These are phyloP conservation scores for Oryzias woworae DNA, from an alignment of 2,113 vertebrate genomes.

Conservation along the genomic window DNA sequence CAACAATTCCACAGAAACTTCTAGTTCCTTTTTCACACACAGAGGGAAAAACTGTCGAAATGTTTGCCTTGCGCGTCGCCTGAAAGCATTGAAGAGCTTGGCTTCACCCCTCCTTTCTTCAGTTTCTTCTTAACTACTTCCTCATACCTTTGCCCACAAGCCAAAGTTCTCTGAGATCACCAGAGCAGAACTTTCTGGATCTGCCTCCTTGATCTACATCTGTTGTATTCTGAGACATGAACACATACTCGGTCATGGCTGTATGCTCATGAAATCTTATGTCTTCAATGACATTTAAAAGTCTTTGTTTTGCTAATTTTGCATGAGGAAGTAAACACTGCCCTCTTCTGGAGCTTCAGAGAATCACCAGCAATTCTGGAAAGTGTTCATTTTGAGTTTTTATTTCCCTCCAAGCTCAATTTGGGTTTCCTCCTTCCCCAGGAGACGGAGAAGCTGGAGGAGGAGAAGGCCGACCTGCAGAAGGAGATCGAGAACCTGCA, in stretches of 20 bases:
- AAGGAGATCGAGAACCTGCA: slow-evolving; percentile 94
- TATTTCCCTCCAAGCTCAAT: neutral
- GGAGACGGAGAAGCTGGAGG: slow-evolving; percentile 97
- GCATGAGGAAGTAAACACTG: slow-evolving; percentile 38
- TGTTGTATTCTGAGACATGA: neutral
- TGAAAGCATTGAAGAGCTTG: slow-evolving; percentile 16
- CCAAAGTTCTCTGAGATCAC: slow-evolving; percentile 68
- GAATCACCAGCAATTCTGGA: slow-evolving; percentile 1
- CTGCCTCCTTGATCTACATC: slow-evolving; percentile 9
- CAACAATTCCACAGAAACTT: slow-evolving; percentile 9
- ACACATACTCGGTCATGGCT: slow-evolving; percentile 3
- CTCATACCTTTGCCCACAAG: slow-evolving; percentile 71
- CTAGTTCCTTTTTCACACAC: slow-evolving; percentile 28
- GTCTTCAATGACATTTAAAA: neutral
- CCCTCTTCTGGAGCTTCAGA: slow-evolving; percentile 50
- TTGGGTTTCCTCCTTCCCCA: slow-evolving; percentile 45
- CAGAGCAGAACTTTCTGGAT: slow-evolving; percentile 43
- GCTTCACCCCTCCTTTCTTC: slow-evolving; percentile 4
- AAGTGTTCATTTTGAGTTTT: neutral
- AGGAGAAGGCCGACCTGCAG: slow-evolving; percentile 94
- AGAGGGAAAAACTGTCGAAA: too few relatives aligned
- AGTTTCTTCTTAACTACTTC: slow-evolving; percentile 55
- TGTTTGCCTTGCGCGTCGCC: neutral
- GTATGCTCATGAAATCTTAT: neutral
- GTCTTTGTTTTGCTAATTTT: slow-evolving; percentile 6